A percentile compares a stretch with the other conserved stretches of the same genome.
Evolutionary conservation across 2,888 invertebrate species (phyloP).

Genomic region (Rugalucina vietnamica): DNA sequence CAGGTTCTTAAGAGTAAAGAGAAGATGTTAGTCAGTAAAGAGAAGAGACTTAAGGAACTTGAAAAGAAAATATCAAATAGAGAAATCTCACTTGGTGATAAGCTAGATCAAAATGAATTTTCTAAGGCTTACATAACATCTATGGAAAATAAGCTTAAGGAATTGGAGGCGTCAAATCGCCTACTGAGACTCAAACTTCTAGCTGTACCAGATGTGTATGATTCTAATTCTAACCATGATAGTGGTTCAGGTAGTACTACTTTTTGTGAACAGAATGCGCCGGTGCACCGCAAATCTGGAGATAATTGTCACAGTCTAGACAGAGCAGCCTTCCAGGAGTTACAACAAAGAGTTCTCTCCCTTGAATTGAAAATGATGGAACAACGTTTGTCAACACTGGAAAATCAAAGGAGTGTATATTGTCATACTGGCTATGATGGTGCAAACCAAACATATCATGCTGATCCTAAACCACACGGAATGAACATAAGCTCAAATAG

Average conservation of each 20-base stretch:
- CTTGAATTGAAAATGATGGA: neutral
- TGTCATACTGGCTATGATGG: neutral
- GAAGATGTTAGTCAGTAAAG: neutral
- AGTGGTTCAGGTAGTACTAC: neutral
- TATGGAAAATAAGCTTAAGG: neutral
- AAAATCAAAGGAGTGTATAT: neutral
- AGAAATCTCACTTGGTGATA: neutral
- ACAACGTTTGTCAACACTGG: neutral
- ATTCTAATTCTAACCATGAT: neutral
- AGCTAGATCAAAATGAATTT: neutral
- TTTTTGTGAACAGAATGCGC: neutral
- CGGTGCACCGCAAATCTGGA: neutral
- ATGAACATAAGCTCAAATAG: neutral
- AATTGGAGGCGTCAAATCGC: neutral
- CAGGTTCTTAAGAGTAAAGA: constrained; percentile 1
- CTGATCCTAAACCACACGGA: neutral
- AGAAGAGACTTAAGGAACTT: neutral
- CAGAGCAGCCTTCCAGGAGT: neutral
- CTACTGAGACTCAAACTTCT: neutral
- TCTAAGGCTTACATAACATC: neutral
- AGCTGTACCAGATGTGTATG: neutral
- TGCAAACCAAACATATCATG: neutral
- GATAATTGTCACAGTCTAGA: neutral
- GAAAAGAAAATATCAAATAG: neutral
- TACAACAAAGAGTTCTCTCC: neutral